Evolutionary conservation across 1,140 invertebrate genomes (phyloP).

Genomic region (Augochlora pura): DNA sequence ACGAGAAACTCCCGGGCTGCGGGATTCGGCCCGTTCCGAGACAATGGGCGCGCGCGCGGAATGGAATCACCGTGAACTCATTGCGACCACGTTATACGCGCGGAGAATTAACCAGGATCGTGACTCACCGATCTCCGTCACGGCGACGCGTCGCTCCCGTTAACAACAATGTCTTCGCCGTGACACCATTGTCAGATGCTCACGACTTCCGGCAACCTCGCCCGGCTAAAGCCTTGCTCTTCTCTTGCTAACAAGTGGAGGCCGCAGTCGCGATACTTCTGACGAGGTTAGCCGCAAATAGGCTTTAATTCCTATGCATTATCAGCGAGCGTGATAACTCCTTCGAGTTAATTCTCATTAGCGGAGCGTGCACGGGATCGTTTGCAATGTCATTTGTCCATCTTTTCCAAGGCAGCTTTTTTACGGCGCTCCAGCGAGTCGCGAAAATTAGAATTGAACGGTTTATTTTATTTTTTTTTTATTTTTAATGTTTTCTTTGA

Average conservation of each 20-base stretch:
- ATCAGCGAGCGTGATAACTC: too few species aligned
- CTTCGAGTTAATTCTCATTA: too few species aligned
- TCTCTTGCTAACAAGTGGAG: background rate
- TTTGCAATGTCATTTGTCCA: too few species aligned
- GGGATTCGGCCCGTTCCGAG: background rate
- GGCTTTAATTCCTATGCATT: too few species aligned
- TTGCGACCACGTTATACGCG: slow-evolving; percentile 7
- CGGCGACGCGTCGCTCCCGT: background rate
- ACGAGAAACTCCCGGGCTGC: background rate
- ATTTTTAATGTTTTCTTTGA: too few species aligned
- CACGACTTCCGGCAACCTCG: slow-evolving; percentile 32
- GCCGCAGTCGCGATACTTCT: background rate
- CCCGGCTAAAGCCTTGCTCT: background rate
- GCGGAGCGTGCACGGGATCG: too few species aligned
- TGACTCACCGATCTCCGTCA: slow-evolving; percentile 34
- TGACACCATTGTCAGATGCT: slow-evolving; percentile 35
- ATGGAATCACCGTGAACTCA: slow-evolving; percentile 20
- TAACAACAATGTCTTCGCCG: slow-evolving; percentile 36
- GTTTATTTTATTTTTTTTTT: too few species aligned
- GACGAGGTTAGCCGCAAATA: background rate
- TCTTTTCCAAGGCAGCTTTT: too few species aligned
- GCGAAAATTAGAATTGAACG: too few species aligned
- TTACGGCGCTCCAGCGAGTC: too few species aligned
- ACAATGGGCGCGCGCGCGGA: slow-evolving; percentile 15
- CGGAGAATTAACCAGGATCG: slow-evolving; percentile 36